Conservation (phyloP, 2,113 vertebrate genomes). For the Cavia aperea region DNA sequence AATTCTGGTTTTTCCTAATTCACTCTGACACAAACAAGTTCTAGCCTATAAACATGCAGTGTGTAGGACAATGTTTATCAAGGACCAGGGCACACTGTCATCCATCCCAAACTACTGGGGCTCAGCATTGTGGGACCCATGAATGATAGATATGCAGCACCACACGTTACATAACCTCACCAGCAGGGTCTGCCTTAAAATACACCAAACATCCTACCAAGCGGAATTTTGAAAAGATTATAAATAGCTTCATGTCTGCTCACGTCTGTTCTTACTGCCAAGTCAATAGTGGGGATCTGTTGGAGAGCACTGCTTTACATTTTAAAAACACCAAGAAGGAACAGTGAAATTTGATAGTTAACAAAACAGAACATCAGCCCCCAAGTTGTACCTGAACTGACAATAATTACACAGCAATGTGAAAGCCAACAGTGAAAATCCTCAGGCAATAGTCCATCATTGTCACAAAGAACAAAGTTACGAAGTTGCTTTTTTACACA, state of each 20-base stretch:
- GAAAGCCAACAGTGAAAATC: not conserved
- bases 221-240: slow-evolving; percentile 20
- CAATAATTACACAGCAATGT: not conserved
- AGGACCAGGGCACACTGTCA: not conserved
- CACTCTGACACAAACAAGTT: not conserved
- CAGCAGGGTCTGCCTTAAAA: not conserved
- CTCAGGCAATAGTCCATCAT: not conserved
- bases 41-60: not conserved
- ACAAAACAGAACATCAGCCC: not conserved
- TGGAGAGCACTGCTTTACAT: not conserved
- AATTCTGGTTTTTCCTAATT: not conserved
- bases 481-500: not conserved
- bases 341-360: not conserved
- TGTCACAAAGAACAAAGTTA: not conserved
- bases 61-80: not conserved
- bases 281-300: not conserved
- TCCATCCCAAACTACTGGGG: not conserved
- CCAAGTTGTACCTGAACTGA: not conserved
- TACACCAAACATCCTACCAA: not conserved
- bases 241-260: not conserved
- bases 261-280: not conserved
- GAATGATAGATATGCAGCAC: not conserved
- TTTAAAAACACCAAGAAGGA: not conserved
- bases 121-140: not conserved
- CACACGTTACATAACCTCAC: not conserved